Evolutionary conservation across 2,797 vertebrate genomes (phyloP).

Genomic region (Phoebastria nigripes): DNA sequence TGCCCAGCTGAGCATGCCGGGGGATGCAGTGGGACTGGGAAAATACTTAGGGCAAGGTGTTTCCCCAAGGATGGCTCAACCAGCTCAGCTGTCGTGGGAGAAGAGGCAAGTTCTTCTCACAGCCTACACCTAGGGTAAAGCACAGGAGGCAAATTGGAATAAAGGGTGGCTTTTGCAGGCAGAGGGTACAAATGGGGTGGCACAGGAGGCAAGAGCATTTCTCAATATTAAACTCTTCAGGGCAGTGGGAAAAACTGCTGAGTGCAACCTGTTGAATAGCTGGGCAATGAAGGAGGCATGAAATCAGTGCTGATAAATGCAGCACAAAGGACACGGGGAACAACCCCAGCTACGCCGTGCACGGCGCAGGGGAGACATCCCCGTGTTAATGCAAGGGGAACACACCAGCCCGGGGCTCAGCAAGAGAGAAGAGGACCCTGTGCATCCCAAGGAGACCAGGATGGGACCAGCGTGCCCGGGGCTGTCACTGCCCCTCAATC

Average conservation of each 20-base stretch:
- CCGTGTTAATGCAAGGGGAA: background rate
- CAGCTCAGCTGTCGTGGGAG: background rate
- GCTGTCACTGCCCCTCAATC: background rate
- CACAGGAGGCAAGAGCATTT: background rate
- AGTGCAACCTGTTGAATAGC: background rate
- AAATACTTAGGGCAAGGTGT: background rate
- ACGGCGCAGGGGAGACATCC: rapidly evolving
- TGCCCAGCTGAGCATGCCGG: background rate
- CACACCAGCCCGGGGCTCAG: background rate
- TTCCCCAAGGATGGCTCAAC: background rate
- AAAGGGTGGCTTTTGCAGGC: background rate
- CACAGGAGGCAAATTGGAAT: background rate
- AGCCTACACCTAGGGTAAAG: background rate
- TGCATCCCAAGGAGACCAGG: rapidly evolving
- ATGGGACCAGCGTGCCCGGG: background rate
- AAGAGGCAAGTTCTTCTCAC: background rate
- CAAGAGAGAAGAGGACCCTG: background rate
- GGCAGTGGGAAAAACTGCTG: background rate
- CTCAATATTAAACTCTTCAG: background rate
- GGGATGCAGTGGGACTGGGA: background rate
- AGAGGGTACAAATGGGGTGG: background rate
- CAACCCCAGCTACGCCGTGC: rapidly evolving
- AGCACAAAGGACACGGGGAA: background rate
- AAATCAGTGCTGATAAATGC: background rate
- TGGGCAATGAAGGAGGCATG: background rate